A percentile compares a stretch with the other conserved stretches of the same genome.
These are phyloP conservation scores for Lithophane socia DNA, from an alignment of 2,888 invertebrate genomes.

Conservation along the genomic window DNA sequence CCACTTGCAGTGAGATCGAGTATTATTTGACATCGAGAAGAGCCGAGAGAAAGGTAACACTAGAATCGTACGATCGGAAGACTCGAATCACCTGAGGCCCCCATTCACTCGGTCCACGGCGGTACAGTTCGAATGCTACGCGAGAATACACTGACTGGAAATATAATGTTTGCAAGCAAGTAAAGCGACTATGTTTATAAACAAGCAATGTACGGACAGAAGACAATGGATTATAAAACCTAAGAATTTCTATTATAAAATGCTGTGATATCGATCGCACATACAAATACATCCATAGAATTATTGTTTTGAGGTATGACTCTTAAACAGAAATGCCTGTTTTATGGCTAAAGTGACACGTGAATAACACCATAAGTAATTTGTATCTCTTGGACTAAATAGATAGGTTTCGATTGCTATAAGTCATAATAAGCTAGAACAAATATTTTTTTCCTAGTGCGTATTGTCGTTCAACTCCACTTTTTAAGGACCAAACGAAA, in stretches of 20 bases:
- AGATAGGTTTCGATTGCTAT: neutral
- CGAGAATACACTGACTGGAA: constrained; percentile 76
- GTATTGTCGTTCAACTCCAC: neutral
- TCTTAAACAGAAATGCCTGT: constrained; percentile 19
- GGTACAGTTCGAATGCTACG: constrained; percentile 75
- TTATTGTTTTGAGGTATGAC: constrained; percentile 37
- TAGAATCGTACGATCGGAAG: constrained; percentile 71
- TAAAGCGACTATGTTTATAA: constrained; percentile 83
- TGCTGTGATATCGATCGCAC: constrained; percentile 39
- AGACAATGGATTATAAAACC: constrained; percentile 70
- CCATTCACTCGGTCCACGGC: constrained; percentile 71
- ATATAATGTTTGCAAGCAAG: constrained; percentile 77
- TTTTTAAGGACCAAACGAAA: neutral
- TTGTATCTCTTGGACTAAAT: neutral
- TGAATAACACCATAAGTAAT: neutral
- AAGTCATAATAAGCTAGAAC: neutral
- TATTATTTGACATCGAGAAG: constrained; percentile 74
- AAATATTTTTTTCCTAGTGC: no score
- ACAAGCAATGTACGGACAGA: constrained; percentile 79
- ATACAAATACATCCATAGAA: constrained; percentile 31
- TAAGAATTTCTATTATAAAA: constrained; percentile 64
- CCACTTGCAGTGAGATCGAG: constrained; percentile 67
- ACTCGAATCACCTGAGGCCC: constrained; percentile 72
- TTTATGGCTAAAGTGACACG: constrained; percentile 2
- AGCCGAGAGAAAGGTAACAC: constrained; percentile 74